Percentiles rank a stretch among this genome's conserved stretches.
Conservation (phyloP, 2,888 invertebrate species). For the Choristoneura rosaceana region DNA sequence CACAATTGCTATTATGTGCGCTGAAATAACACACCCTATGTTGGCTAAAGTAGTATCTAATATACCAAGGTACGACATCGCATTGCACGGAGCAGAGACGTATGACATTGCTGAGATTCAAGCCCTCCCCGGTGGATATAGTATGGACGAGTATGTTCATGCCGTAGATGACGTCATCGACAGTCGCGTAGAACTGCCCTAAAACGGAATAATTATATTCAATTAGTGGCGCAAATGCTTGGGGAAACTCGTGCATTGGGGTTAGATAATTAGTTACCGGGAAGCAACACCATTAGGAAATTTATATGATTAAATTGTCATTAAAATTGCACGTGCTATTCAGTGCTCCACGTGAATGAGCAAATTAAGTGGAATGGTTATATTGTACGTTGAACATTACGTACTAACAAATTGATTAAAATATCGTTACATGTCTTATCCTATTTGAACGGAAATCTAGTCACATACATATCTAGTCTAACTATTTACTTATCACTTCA, state of each 20-base stretch:
- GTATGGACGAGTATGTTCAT: conserved; percentile 3
- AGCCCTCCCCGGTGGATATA: conserved; percentile 14
- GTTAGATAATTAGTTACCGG: conserved; percentile 36
- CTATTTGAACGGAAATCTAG: background rate
- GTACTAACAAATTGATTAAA: background rate
- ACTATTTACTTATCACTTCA: background rate
- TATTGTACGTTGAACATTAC: background rate
- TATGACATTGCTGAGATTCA: conserved; percentile 34
- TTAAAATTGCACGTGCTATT: background rate
- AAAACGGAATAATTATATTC: conserved; percentile 37
- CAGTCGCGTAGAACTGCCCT: conserved; percentile 13
- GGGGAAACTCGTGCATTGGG: conserved; percentile 31
- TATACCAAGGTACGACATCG: conserved; percentile 19
- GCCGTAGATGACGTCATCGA: conserved; percentile 34
- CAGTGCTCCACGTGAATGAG: background rate
- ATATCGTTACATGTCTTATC: background rate
- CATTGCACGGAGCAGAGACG: conserved; percentile 21
- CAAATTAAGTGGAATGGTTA: background rate
- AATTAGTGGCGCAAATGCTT: conserved; percentile 40
- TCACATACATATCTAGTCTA: background rate
- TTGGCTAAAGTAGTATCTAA: conserved; percentile 19
- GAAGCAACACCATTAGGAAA: conserved; percentile 22
- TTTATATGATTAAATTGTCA: conserved; percentile 18
- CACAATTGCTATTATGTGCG: conserved; percentile 32
- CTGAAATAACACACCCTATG: conserved; percentile 29